phyloP scores from a whole-genome alignment of 2,113 vertebrate species.

The Xiphias gladius region DNA sequence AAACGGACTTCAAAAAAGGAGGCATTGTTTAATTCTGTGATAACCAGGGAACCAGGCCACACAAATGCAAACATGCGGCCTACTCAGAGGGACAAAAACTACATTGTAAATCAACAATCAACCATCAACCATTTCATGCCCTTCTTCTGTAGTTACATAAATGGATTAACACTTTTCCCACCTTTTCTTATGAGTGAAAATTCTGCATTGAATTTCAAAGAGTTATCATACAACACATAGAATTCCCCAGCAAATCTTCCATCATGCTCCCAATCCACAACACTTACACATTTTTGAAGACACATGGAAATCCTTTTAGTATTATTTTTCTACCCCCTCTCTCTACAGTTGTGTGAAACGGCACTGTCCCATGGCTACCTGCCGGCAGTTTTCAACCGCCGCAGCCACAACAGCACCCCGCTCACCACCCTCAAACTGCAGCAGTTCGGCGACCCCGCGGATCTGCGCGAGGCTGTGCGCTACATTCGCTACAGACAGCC shows the following conservation, averaged over 20 bases:
- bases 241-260: background rate
- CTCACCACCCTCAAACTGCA: constrained; percentile 89
- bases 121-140: background rate
- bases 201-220: background rate
- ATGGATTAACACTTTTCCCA: background rate
- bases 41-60: background rate
- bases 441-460: constrained; percentile 88
- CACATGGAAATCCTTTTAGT: background rate
- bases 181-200: background rate
- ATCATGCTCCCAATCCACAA: background rate
- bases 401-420: constrained; percentile 88
- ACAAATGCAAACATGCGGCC: background rate
- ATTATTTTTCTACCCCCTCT: background rate
- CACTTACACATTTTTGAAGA: background rate
- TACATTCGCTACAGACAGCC: constrained; percentile 88
- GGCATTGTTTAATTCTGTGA: constrained; percentile 16
- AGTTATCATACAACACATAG: background rate
- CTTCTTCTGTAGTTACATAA: background rate
- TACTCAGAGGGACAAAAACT: background rate
- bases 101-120: background rate
- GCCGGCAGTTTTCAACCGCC: constrained; percentile 89
- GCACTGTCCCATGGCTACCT: constrained; percentile 86
- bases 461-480: constrained; percentile 86
- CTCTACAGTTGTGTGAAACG: constrained; percentile 84
- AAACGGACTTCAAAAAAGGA: constrained; percentile 30